Evolutionary conservation across 1,140 invertebrate species (phyloP), one percentile per base, ranked within the genome.

Genomic region (Pristionchus pacificus): DNA sequence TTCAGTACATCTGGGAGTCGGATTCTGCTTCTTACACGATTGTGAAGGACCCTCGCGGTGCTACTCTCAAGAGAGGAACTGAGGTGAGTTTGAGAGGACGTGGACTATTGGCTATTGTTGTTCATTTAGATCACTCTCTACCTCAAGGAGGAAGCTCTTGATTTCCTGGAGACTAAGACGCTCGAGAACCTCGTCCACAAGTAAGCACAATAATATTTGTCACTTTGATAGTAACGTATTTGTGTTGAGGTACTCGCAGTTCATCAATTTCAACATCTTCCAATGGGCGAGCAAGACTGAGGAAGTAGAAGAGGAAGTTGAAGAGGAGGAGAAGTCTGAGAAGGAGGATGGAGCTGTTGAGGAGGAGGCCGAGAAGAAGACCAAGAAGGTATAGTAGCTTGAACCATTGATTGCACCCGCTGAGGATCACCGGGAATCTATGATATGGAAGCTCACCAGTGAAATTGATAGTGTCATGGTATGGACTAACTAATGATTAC

Each of bases 181-280:
- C 88, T 99, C 24, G 91, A 90, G 76, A 89, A 90, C 74, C 86
- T 99, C 2, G 91, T 99, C 30, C 92, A 92, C 84, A 98, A 98
- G n/a, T n/a, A n/a, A n/a, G n/a, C n/a, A n/a, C n/a, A n/a, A n/a
- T n/a, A n/a, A n/a, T n/a, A n/a, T n/a, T n/a, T n/a, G n/a, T n/a
- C n/a, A n/a, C n/a, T n/a, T n/a, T n/a, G n/a, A n/a, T n/a, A n/a
- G n/a, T n/a, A n/a, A n/a, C n/a, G n/a, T n/a, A n/a, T n/a, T n/a
- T n/a, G n/a, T n/a, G n/a, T n/a, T n/a, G n/a, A n/a, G n/a, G 85
- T 99, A 99, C 85, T 97, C 93, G 0, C 96, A 99, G 87, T 99
- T 99, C 85, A 99, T 99, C 79, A 98, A 98, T 85, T 99, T 98
- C 88, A 92, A 93, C 25, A 98, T 99, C 80, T 93, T 93, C 84